Evolutionary conservation across 2,797 vertebrate species (phyloP), one percentile per base, ranked within the genome.

Genomic region (Acanthurus leucopareius): DNA sequence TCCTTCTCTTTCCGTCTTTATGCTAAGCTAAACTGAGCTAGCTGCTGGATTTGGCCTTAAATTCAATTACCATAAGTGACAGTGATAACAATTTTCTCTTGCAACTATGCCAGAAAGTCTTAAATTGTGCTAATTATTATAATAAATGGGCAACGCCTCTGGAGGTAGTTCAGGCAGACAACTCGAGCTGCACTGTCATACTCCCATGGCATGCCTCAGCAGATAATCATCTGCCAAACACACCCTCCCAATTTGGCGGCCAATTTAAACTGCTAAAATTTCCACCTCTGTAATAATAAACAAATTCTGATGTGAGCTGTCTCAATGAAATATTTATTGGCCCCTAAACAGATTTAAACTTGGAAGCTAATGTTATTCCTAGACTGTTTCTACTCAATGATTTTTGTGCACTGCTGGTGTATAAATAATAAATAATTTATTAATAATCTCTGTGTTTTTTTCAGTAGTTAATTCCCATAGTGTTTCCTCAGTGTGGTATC

Each of bases 1-100:
- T 0, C 7, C 35, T 35, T 59, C 38, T 19, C 17, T 69, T 72
- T 73, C 45, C 58, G 47, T 28, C 35, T 56, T 52, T 22, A 45
- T 53, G 67, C 67, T 68, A 56, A 65, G 63, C 67, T 59, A 58
- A 20, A 52, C 67, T 64, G 32, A 53, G 60, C 19, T 4, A 6
- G 69, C 59, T 60, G 32, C 65, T 52, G 40, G 35, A 22, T 69
- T 38, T 15, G 52, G 38, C 22, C 25, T 57, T 42, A 51, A 45
- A 28, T 52, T 51, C 22, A 47, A 69, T 42, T 45, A 17, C 32
- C 8, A 66, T 14, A 70, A 16, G 22, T 15, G 51, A 71, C 32
- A 35, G 35, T n/a, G 22, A 25, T 51, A 51, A 25, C 32, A 15
- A 54, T 67, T 32, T 35, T 54, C 11, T 60, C 10, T 58, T 51